Base-by-base conservation (phyloP, 2,113 vertebrate genomes). In the Pseudorhombus dupliciocellatus region DNA sequence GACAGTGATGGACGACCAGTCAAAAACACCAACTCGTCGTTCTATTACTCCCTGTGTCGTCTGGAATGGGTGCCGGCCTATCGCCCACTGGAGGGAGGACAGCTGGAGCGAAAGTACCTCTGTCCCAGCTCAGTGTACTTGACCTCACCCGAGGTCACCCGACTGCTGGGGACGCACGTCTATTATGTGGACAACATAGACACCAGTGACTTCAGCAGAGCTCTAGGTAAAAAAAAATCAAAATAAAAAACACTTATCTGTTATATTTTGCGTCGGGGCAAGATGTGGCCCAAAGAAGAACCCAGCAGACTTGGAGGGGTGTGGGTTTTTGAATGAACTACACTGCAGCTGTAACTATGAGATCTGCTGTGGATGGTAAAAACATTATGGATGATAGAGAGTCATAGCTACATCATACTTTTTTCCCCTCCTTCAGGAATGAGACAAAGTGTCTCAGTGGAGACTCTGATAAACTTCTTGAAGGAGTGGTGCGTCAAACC, bases 21-120 rank as follows among this genome's bases (percentile, higher is more conserved):
- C 66, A 90, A 22, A 58, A 84, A 63, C 4, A 77, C 84, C 66
- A 82, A 37, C 20, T 94, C 94, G 22, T 94, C 93, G 50, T 94
- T 94, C 76, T 79, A 74, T 74, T 72, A 89, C 72, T 77, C 66
- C 64, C 46, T 95, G 69, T 77, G 84, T 11, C 57, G 50, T n/a
- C 79, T 94, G 14, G 63, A 85, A 12, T 95, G 94, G 94, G 74
- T 95, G 11, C 93, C 94, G 2, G 77, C 91, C 10, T 75, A 75
- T 59, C 85, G 74, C 0, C 75, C 31, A 0, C 18, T 42, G 25
- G 80, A 85, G 58, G 84, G 61, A 3, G 75, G 53, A 0, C 22
- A 7, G 50, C 9, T 1, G 3, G 55, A 84, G 18, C 71, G 63
- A 1, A 54, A 70, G 31, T 93, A 78, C 75, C 81, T 93, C 25